A percentile compares a stretch with the other conserved stretches of the same genome.
phyloP scores from a whole-genome alignment of 2,888 invertebrate genomes.

The Bellardia pandia region DNA sequence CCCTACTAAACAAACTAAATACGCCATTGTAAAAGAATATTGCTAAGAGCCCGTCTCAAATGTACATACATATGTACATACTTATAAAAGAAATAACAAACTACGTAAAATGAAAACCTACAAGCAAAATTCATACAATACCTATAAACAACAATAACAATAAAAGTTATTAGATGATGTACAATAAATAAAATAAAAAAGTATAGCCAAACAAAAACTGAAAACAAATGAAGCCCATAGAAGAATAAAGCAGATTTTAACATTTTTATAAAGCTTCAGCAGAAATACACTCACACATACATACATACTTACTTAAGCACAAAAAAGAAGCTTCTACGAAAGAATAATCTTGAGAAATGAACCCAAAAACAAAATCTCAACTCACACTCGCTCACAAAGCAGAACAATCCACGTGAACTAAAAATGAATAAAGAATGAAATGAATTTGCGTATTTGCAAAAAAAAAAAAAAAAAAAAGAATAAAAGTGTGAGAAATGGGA shows the following conservation, averaged over 20 bases:
- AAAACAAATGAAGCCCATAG: conserved; percentile 10
- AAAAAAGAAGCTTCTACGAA: background rate
- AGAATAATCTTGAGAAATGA: background rate
- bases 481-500: background rate
- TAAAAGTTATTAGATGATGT: background rate
- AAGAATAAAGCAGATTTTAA: conserved; percentile 14
- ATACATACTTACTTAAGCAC: too few relatives aligned
- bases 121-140: background rate
- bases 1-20: too few relatives aligned
- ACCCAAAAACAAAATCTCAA: too few relatives aligned
- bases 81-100: background rate
- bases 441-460: conserved; percentile 3
- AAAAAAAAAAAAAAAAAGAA: background rate
- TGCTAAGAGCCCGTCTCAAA: too few relatives aligned
- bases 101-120: conserved; percentile 12
- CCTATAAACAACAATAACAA: background rate
- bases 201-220: too few relatives aligned
- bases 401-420: background rate
- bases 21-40: too few relatives aligned
- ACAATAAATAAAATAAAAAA: background rate
- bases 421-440: background rate
- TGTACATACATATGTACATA: too few relatives aligned
- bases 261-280: conserved; percentile 21
- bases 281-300: background rate
- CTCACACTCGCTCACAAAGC: too few relatives aligned